These are phyloP conservation scores for Strix uralensis DNA, from an alignment of 2,113 vertebrate species.

Conservation along the genomic window DNA sequence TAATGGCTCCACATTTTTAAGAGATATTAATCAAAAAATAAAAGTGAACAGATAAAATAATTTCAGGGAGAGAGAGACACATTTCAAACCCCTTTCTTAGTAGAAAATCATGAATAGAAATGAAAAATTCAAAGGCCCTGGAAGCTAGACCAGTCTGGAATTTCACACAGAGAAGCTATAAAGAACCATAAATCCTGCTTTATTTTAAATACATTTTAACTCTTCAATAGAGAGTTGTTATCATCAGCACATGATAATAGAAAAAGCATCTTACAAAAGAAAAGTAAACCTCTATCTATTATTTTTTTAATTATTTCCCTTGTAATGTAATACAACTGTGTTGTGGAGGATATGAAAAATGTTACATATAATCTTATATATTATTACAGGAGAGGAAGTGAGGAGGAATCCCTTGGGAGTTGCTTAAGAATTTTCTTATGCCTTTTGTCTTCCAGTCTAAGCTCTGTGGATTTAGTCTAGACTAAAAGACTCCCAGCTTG, in stretches of 20 bases:
- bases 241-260: not conserved
- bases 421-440: not conserved
- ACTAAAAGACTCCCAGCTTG: not conserved
- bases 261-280: not conserved
- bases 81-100: not conserved
- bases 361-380: not conserved
- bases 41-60: not conserved
- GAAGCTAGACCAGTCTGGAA: not conserved
- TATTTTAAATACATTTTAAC: not conserved
- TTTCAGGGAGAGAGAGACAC: not conserved
- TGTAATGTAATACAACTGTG: not conserved
- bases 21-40: not conserved
- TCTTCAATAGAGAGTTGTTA: not conserved
- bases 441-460: not conserved
- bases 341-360: not conserved
- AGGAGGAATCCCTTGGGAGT: not conserved
- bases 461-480: not conserved
- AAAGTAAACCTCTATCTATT: not conserved
- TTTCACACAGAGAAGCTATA: not conserved
- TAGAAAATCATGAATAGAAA: constrained; percentile 7
- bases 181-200: not conserved
- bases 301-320: not conserved
- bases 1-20: not conserved
- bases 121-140: constrained; percentile 14
- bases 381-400: not conserved